Conservation (phyloP, 2,888 invertebrate genomes). For the Eubasilissa splendida region DNA sequence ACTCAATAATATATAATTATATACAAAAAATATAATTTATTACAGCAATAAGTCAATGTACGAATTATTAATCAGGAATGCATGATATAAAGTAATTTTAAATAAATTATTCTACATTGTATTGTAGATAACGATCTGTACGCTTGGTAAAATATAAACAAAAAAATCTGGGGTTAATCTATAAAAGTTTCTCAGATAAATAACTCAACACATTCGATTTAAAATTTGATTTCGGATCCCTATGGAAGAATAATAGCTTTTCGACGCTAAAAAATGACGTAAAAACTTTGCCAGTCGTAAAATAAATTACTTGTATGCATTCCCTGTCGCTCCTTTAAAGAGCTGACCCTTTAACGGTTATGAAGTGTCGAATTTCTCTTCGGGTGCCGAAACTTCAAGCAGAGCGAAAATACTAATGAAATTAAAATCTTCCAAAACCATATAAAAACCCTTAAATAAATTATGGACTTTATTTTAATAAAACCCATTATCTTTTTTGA, state of each 20-base stretch:
- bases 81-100: too few species aligned
- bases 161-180: too few species aligned
- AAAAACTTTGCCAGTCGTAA: conserved; percentile 27
- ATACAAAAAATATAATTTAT: too few species aligned
- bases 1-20: too few species aligned
- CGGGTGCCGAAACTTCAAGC: conserved; percentile 9
- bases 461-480: too few species aligned
- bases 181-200: conserved; percentile 25
- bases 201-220: conserved; percentile 23
- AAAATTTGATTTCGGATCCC: conserved; percentile 30
- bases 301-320: conserved; percentile 49
- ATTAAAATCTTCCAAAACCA: not conserved
- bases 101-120: too few species aligned
- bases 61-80: too few species aligned
- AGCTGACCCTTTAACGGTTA: conserved; percentile 25
- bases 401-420: conserved; percentile 23
- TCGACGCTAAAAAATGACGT: conserved; percentile 20
- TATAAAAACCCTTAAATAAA: not conserved
- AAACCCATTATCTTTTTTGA: too few species aligned
- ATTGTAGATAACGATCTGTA: too few species aligned
- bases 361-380: conserved; percentile 45
- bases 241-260: conserved; percentile 31
- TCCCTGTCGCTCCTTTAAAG: conserved; percentile 44
- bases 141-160: too few species aligned
- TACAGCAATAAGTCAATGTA: too few species aligned